A percentile compares a stretch with the other conserved stretches of the same genome.
These are phyloP conservation scores for Drosophila novamexicana DNA, from an alignment of 1,140 invertebrate species.

Conservation along the genomic window DNA sequence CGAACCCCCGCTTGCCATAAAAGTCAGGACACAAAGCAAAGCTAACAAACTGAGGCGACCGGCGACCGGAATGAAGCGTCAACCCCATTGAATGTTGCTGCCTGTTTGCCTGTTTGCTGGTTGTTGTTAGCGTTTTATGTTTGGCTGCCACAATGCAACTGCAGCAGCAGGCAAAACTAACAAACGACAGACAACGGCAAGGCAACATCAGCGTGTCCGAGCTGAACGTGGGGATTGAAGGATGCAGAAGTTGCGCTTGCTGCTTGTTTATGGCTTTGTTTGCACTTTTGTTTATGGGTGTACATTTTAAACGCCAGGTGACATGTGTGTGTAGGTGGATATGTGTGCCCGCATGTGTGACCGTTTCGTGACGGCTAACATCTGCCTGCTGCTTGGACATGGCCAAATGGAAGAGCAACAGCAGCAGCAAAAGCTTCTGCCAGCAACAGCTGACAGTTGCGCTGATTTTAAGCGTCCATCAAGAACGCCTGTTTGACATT, in stretches of 20 bases:
- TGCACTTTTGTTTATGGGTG: conserved; percentile 82
- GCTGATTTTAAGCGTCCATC: conserved; percentile 82
- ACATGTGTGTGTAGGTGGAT: conserved; percentile 45
- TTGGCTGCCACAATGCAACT: conserved; percentile 38
- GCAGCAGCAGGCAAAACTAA: conserved; percentile 52
- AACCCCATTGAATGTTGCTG: conserved; percentile 44
- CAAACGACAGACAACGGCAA: conserved; percentile 23
- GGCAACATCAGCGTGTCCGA: conserved; percentile 39
- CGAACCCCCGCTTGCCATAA: conserved; percentile 33
- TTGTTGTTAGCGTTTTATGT: conserved; percentile 45
- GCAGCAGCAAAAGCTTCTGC: conserved; percentile 8
- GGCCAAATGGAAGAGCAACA: not conserved
- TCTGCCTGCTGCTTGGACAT: conserved; percentile 36
- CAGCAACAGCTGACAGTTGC: conserved; percentile 69
- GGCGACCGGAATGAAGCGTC: conserved; percentile 65
- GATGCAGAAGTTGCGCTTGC: not conserved
- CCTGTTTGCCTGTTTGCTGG: conserved; percentile 17
- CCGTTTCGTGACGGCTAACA: conserved; percentile 61
- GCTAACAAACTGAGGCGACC: conserved; percentile 68
- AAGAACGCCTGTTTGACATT: conserved; percentile 78
- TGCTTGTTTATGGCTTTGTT: conserved; percentile 82
- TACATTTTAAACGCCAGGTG: conserved; percentile 78
- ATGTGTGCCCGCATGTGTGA: conserved; percentile 27
- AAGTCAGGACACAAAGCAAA: conserved; percentile 65
- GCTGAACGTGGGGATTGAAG: not conserved